These are phyloP conservation scores for Acanthurus leucopareius DNA, from an alignment of 2,797 vertebrate genomes.

Conservation along the genomic window DNA sequence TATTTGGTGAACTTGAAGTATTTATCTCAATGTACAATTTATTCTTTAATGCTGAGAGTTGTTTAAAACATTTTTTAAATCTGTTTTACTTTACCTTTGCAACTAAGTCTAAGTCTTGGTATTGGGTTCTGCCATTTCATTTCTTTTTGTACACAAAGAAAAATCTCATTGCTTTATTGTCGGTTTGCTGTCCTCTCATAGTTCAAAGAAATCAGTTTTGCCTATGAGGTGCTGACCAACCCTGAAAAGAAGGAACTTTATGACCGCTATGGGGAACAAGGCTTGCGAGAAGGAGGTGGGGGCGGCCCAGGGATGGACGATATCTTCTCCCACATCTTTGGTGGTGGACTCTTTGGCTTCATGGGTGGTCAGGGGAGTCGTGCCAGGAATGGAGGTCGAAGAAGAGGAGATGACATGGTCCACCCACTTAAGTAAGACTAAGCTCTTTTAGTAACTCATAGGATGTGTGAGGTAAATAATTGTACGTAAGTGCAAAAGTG, in stretches of 20 bases:
- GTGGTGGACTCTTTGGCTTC: slow-evolving; percentile 96
- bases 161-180: background rate
- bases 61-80: background rate
- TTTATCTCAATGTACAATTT: background rate
- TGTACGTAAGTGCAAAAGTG: no score
- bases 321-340: slow-evolving; percentile 99
- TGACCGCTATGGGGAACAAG: slow-evolving; percentile 97
- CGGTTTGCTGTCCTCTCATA: slow-evolving; percentile 61
- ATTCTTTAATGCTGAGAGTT: background rate
- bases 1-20: background rate
- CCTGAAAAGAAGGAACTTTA: slow-evolving; percentile 98
- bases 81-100: background rate
- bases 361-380: slow-evolving; percentile 95
- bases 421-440: slow-evolving; percentile 95
- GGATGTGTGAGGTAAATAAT: no score
- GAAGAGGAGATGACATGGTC: slow-evolving; percentile 99
- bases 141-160: background rate
- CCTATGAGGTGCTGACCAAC: slow-evolving; percentile 97
- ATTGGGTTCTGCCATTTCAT: background rate
- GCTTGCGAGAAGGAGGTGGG: slow-evolving; percentile 95
- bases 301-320: slow-evolving; percentile 97
- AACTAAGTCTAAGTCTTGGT: background rate
- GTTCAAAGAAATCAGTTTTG: slow-evolving; percentile 99
- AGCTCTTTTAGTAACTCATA: background rate
- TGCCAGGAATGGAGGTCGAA: slow-evolving; percentile 94